Base-by-base conservation (phyloP, 2,113 vertebrate genomes). In the Solea solea region DNA sequence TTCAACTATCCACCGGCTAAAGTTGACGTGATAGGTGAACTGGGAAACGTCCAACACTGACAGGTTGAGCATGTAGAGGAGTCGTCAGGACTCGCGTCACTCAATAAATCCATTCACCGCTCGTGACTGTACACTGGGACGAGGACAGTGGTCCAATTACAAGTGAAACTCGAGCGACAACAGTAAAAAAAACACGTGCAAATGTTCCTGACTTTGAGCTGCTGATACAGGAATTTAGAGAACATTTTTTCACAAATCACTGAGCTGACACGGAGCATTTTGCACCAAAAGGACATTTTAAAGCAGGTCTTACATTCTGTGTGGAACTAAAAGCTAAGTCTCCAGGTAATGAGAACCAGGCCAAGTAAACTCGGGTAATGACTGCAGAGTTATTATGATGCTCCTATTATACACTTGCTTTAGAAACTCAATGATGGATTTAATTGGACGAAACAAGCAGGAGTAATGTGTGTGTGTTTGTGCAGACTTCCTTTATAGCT, bases 311-410 rank as follows among this genome's bases (percentile, higher is more conserved):
- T 69, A 90, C 85, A 90, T 91, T 70, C 21, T 21, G 21, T 21
- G 21, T 21, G 21, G n/a, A n/a, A n/a, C n/a, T n/a, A n/a, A n/a
- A n/a, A n/a, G 11, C 8, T 45, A 82, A 57, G 75, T 78, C 66
- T 64, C 74, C 66, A 58, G 53, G 53, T 90, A 86, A 92, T 89
- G 76, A 86, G 77, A 91, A 88, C 76, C 89, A 89, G 89, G 60
- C 80, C 56, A 46, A 54, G 71, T 77, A 48, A 5, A 66, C 72
- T 78, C 62, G 42, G 56, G 46, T 90, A 89, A 91, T 88, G 81
- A 86, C 81, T 85, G 58, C 66, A 8, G 64, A 73, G 64, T 88
- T 86, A 80, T 74, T 85, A 65, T 63, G 13, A 46, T 34, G 57
- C 70, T 86, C 70, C 81, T 64, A 72, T 87, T 81, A 84, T 83